Conservation (phyloP, 2,888 invertebrate genomes). For the Melangyna quadrimaculata region DNA sequence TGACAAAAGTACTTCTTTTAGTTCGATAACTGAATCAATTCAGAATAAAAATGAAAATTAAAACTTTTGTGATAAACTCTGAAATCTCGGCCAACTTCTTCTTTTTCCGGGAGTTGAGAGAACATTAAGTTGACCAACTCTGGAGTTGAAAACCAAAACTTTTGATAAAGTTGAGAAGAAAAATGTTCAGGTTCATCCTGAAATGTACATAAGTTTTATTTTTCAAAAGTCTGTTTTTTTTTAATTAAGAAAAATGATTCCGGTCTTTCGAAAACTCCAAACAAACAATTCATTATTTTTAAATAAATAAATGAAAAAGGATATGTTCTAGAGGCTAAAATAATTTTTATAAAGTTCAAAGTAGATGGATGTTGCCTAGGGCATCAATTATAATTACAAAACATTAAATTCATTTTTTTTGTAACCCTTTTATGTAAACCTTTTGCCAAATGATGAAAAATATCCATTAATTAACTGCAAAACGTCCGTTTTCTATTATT, state of each 20-base stretch:
- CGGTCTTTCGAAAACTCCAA: neutral
- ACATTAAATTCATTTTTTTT: conserved; percentile 13
- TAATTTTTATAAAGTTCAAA: neutral
- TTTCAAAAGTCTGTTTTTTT: neutral
- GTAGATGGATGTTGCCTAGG: neutral
- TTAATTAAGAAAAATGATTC: neutral
- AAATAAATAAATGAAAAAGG: neutral
- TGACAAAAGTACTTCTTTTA: too few species aligned
- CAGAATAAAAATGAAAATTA: too few species aligned
- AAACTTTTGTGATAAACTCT: too few species aligned
- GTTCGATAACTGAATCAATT: too few species aligned
- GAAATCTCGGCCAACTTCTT: too few species aligned
- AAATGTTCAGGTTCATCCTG: too few species aligned
- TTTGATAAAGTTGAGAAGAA: too few species aligned
- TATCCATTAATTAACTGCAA: conserved; percentile 49
- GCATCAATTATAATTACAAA: conserved; percentile 63
- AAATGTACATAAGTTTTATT: too few species aligned
- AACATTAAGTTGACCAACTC: too few species aligned
- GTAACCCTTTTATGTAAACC: conserved; percentile 35
- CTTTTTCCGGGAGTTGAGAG: too few species aligned
- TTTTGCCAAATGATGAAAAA: conserved; percentile 25
- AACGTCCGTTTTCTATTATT: conserved; percentile 27
- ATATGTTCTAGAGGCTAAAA: neutral
- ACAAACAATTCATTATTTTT: neutral
- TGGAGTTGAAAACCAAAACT: too few species aligned